Base-by-base conservation (phyloP, 1,140 invertebrate species). In the Cepaea nemoralis region DNA sequence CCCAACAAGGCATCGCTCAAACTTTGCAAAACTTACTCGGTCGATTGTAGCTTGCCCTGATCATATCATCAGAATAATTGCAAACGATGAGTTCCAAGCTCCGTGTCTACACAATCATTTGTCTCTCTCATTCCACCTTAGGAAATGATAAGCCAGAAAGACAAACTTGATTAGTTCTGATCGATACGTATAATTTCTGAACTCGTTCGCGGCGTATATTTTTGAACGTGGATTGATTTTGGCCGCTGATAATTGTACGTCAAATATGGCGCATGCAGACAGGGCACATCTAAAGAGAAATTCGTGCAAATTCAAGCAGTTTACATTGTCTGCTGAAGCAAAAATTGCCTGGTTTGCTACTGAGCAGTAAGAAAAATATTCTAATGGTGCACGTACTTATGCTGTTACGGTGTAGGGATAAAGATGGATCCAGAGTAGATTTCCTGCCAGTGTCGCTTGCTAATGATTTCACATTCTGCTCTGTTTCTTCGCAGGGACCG, bases 81-180 rank as follows among this genome's bases (percentile, higher is more conserved):
- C 16, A 55, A 55, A 55, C 50, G 22, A 55, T 22, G 8, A 55
- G 50, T 55, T 55, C 22, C n/a, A 22, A 55, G 8, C 50, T 55
- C 50, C 50, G 19, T 1, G 50, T 55, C 50, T 55, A 55, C 50
- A 5, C 22, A 24, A 55, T 19, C 50, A 55, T 55, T 8, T 55
- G 50, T 55, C 50, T 55, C 50, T 55, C 50, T 55, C 50, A 55
- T 55, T 55, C 50, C 50, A 22, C 50, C 50, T 55, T 24, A 55
- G 16, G 50, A 14, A 55, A 55, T 55, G 50, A 55, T 55, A 55
- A 55, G 22, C 50, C 50, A 55, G 50, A 55, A 55, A 14, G 50
- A 55, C 50, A 55, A 55, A 55, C 50, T 22, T 55, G 50, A 55
- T 55, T 55, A 55, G 50, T 19, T 8, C 8, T 24, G 50, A 22